These are phyloP conservation scores for Drosophila pseudotalamancana DNA, from an alignment of 2,888 invertebrate genomes.

Conservation along the genomic window DNA sequence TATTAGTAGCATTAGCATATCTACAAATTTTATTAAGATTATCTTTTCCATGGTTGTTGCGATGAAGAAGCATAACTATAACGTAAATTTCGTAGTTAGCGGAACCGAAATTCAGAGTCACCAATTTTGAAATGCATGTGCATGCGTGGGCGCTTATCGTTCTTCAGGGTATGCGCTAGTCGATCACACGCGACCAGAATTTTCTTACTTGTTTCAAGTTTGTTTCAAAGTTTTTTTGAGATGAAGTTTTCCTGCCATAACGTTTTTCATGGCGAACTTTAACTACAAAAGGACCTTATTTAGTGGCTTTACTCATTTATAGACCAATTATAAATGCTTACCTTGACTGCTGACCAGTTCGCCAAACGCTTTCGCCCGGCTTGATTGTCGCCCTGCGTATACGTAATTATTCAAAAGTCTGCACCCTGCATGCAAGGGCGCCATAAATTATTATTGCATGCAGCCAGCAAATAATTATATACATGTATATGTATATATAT, in stretches of 20 bases:
- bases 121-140: too few relatives aligned
- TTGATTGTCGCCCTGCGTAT: slow-evolving; percentile 66
- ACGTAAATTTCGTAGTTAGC: too few relatives aligned
- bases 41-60: too few relatives aligned
- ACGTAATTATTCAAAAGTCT: slow-evolving; percentile 74
- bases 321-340: slow-evolving; percentile 13
- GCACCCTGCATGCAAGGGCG: slow-evolving; percentile 59
- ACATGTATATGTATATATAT: neutral
- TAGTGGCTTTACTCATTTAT: slow-evolving; percentile 13
- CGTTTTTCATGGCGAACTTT: neutral
- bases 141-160: too few relatives aligned
- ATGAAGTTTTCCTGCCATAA: neutral
- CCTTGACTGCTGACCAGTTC: slow-evolving; percentile 17
- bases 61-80: too few relatives aligned
- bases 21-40: too few relatives aligned
- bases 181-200: too few relatives aligned
- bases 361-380: slow-evolving; percentile 16
- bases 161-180: too few relatives aligned
- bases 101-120: too few relatives aligned
- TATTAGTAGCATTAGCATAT: too few relatives aligned
- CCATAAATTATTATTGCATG: slow-evolving; percentile 46
- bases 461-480: slow-evolving; percentile 21
- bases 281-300: neutral
- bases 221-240: neutral
- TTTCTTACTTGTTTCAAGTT: slow-evolving; percentile 11